These are phyloP conservation scores for Eupleurogrammus muticus DNA, from an alignment of 2,797 vertebrate genomes.

Conservation along the genomic window DNA sequence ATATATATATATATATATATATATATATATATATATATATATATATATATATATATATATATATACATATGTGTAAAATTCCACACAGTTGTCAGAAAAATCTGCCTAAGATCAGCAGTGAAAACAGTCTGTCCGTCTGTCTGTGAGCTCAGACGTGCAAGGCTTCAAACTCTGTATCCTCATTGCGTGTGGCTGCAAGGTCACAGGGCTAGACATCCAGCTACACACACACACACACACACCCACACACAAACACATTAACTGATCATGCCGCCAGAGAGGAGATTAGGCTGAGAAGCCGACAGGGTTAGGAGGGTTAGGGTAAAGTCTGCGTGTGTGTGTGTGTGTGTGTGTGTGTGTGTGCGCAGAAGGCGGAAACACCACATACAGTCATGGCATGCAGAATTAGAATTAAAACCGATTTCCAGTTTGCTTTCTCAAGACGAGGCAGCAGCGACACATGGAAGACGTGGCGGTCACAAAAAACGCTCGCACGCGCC, in stretches of 20 bases:
- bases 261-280: slow-evolving; percentile 77
- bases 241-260: slow-evolving; percentile 65
- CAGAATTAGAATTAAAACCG: slow-evolving; percentile 65
- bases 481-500: slow-evolving; percentile 28
- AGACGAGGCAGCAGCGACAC: slow-evolving; percentile 48
- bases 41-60: too few species aligned
- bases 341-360: slow-evolving; percentile 28
- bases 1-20: too few species aligned
- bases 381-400: slow-evolving; percentile 55
- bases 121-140: slow-evolving; percentile 66
- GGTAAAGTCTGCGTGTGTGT: slow-evolving; percentile 58
- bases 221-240: slow-evolving; percentile 46
- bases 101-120: slow-evolving; percentile 38
- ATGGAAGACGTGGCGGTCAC: slow-evolving; percentile 19
- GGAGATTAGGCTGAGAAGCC: slow-evolving; percentile 77
- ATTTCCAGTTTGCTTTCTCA: slow-evolving; percentile 68
- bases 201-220: slow-evolving; percentile 77
- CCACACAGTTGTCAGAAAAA: slow-evolving; percentile 34
- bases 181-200: slow-evolving; percentile 81
- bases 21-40: too few species aligned
- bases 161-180: slow-evolving; percentile 70
- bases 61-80: slow-evolving; percentile 23
- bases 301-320: slow-evolving; percentile 72
- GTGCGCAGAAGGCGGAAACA: slow-evolving; percentile 30
- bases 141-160: slow-evolving; percentile 72